These are phyloP conservation scores for Oligia latruncula DNA, from an alignment of 2,888 invertebrate genomes.

Conservation along the genomic window DNA sequence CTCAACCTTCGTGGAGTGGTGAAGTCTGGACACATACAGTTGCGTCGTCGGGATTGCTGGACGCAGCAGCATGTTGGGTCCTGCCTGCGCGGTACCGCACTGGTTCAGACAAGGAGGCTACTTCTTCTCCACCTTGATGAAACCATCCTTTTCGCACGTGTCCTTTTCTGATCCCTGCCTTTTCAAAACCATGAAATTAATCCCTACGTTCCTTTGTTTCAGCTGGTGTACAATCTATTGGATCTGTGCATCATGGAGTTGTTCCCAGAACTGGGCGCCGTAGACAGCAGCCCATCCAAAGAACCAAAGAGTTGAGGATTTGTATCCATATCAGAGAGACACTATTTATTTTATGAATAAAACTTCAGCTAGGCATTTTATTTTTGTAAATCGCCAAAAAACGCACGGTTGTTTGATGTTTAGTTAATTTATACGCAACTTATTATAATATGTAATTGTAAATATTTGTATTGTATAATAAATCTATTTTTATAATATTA, in stretches of 20 bases:
- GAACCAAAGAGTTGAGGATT: slow-evolving; percentile 79
- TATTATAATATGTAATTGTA: slow-evolving; percentile 62
- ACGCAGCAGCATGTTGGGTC: too few relatives aligned
- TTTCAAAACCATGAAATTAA: background rate
- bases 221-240: slow-evolving; percentile 94
- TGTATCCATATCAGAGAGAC: slow-evolving; percentile 32
- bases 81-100: too few relatives aligned
- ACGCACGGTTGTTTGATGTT: slow-evolving; percentile 67
- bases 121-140: too few relatives aligned
- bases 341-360: slow-evolving; percentile 61
- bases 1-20: too few relatives aligned
- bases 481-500: slow-evolving; percentile 83
- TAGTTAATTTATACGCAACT: slow-evolving; percentile 64
- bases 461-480: slow-evolving; percentile 75
- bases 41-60: too few relatives aligned
- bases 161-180: too few relatives aligned
- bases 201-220: slow-evolving; percentile 71
- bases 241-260: slow-evolving; percentile 94
- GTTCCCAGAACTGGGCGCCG: slow-evolving; percentile 92
- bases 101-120: too few relatives aligned
- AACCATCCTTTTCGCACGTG: too few relatives aligned
- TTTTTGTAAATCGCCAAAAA: slow-evolving; percentile 62
- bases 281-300: slow-evolving; percentile 61
- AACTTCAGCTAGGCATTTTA: slow-evolving; percentile 53
- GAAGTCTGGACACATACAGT: too few relatives aligned